These are phyloP conservation scores for Melanotaenia nigrans DNA, from an alignment of 2,797 vertebrate genomes.

Conservation along the genomic window DNA sequence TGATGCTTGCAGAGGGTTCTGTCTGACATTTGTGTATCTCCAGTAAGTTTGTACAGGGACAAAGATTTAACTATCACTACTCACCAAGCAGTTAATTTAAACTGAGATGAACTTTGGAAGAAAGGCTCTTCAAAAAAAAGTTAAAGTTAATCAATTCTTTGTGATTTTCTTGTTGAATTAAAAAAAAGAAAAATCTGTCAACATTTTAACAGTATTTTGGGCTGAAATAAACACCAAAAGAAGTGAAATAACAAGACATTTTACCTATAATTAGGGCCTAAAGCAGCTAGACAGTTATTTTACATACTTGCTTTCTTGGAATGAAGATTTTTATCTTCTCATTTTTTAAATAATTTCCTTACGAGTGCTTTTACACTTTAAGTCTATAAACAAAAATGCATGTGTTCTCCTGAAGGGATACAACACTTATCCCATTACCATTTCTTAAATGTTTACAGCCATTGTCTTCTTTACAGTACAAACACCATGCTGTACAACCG, in stretches of 20 bases:
- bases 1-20: constrained; percentile 25
- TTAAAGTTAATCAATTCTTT: not conserved
- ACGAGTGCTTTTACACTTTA: constrained; percentile 31
- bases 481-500: constrained; percentile 58
- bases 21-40: constrained; percentile 34
- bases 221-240: constrained; percentile 32
- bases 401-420: constrained; percentile 63
- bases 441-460: constrained; percentile 73
- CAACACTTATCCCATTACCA: constrained; percentile 73
- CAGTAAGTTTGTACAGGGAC: constrained; percentile 12
- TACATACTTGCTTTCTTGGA: constrained; percentile 43
- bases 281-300: constrained; percentile 36
- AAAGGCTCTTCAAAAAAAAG: constrained; percentile 64
- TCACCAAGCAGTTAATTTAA: constrained; percentile 70
- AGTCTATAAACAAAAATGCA: constrained; percentile 55
- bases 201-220: constrained; percentile 24
- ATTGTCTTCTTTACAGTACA: constrained; percentile 71
- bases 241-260: constrained; percentile 8
- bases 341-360: constrained; percentile 34
- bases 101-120: constrained; percentile 79
- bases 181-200: constrained; percentile 6
- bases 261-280: constrained; percentile 42
- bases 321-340: constrained; percentile 47
- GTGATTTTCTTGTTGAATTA: constrained; percentile 4
- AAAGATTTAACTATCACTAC: constrained; percentile 44